Evolutionary conservation across 2,113 vertebrate species (phyloP).

Genomic region (Arothron firmamentum): DNA sequence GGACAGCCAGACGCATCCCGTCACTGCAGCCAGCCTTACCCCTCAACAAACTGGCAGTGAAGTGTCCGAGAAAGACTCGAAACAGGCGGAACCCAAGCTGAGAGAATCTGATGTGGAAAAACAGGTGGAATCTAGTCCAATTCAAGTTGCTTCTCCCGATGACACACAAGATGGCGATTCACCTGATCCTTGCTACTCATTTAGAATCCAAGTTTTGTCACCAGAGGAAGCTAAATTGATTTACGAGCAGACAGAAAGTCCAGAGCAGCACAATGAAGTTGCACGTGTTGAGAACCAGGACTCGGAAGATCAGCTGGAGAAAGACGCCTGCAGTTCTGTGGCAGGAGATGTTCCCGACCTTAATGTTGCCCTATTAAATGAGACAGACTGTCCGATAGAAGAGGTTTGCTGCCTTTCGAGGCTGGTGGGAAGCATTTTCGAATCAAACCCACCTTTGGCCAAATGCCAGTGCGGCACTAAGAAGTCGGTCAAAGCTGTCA

Average conservation of each 20-base stretch:
- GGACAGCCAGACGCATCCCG: neutral
- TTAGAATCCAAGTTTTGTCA: constrained; percentile 57
- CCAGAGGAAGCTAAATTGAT: constrained; percentile 52
- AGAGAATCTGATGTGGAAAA: neutral
- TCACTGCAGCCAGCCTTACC: neutral
- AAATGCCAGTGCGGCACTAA: constrained; percentile 37
- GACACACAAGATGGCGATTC: neutral
- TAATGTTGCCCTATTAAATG: neutral
- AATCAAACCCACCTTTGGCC: neutral
- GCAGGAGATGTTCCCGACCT: neutral
- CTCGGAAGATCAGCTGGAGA: neutral
- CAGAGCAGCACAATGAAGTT: neutral
- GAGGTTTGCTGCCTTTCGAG: constrained; percentile 61
- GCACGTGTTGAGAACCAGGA: no score
- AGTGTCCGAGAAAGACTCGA: neutral
- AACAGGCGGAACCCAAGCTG: neutral
- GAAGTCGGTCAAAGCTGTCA: neutral
- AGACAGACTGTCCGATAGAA: constrained; percentile 10
- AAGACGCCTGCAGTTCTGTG: neutral
- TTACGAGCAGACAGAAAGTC: constrained; percentile 14
- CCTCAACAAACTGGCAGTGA: neutral
- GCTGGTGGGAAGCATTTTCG: constrained; percentile 34
- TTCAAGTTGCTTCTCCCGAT: neutral
- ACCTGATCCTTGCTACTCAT: constrained; percentile 39
- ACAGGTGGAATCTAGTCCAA: neutral